Conservation (phyloP, 2,113 vertebrate species). For the Sylvietta virens region DNA sequence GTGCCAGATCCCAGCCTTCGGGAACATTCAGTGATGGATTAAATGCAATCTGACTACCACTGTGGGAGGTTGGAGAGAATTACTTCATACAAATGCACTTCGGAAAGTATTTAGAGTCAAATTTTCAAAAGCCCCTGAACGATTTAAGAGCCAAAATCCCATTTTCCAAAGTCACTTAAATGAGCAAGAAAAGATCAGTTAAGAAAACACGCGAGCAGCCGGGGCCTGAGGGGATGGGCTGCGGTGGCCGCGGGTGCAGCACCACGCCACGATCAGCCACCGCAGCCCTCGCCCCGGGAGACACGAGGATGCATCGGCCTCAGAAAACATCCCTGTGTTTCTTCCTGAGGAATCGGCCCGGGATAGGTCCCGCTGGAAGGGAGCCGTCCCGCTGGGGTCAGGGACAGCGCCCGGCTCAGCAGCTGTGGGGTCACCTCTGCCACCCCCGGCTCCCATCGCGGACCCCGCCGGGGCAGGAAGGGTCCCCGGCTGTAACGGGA, state of each 20-base stretch:
- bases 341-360: neutral
- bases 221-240: neutral
- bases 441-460: fast-evolving
- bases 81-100: conserved; percentile 62
- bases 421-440: fast-evolving
- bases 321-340: neutral
- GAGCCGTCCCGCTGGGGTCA: fast-evolving
- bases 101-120: conserved; percentile 61
- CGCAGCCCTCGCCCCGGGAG: neutral
- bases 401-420: neutral
- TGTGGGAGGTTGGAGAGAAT: conserved; percentile 63
- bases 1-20: conserved; percentile 60
- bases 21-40: conserved; percentile 63
- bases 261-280: neutral
- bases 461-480: neutral
- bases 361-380: neutral
- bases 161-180: conserved; percentile 58
- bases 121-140: conserved; percentile 64
- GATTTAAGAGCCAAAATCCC: conserved; percentile 61
- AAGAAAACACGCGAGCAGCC: neutral
- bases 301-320: fast-evolving
- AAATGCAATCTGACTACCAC: conserved; percentile 64
- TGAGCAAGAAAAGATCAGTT: neutral
- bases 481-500: neutral
- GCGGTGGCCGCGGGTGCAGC: neutral